phyloP scores from a whole-genome alignment of 2,888 invertebrate species.

The Eremobia ochroleuca region DNA sequence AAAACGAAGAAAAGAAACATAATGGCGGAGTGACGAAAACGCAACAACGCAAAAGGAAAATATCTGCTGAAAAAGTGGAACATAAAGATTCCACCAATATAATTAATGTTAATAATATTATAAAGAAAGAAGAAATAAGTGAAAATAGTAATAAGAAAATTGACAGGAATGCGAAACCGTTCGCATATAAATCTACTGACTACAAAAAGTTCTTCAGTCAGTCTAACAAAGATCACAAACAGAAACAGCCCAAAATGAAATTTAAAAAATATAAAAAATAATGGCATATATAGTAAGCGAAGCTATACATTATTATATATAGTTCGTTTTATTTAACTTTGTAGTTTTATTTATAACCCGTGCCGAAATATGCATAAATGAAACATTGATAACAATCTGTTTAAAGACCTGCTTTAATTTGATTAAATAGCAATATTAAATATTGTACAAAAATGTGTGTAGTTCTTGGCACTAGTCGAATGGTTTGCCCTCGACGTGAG shows the following conservation, averaged over 20 bases:
- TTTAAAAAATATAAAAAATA: slow-evolving; percentile 79
- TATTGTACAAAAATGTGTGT: slow-evolving; percentile 49
- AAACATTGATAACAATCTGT: slow-evolving; percentile 34
- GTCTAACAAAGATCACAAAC: slow-evolving; percentile 75
- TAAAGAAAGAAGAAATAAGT: slow-evolving; percentile 59
- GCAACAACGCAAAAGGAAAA: slow-evolving; percentile 76
- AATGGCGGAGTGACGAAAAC: slow-evolving; percentile 59
- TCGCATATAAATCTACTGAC: slow-evolving; percentile 78
- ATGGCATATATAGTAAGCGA: slow-evolving; percentile 73
- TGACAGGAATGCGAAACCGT: slow-evolving; percentile 69
- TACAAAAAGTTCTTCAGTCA: slow-evolving; percentile 82
- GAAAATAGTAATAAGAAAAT: slow-evolving; percentile 62
- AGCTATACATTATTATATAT: slow-evolving; percentile 71
- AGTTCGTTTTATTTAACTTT: slow-evolving; percentile 67
- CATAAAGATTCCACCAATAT: slow-evolving; percentile 59
- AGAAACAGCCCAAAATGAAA: slow-evolving; percentile 78
- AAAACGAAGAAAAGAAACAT: slow-evolving; percentile 65
- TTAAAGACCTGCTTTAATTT: slow-evolving; percentile 45
- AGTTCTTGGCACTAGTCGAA: slow-evolving; percentile 67
- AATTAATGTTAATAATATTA: slow-evolving; percentile 41
- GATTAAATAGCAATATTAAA: slow-evolving; percentile 31
- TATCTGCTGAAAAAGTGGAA: slow-evolving; percentile 68
- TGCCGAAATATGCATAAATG: slow-evolving; percentile 28
- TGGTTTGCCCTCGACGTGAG: slow-evolving; percentile 49
- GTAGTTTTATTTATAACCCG: slow-evolving; percentile 61